Percentiles rank a stretch among this genome's conserved stretches.
Conservation (phyloP, 2,113 vertebrate species). For the Propithecus coquereli region DNA sequence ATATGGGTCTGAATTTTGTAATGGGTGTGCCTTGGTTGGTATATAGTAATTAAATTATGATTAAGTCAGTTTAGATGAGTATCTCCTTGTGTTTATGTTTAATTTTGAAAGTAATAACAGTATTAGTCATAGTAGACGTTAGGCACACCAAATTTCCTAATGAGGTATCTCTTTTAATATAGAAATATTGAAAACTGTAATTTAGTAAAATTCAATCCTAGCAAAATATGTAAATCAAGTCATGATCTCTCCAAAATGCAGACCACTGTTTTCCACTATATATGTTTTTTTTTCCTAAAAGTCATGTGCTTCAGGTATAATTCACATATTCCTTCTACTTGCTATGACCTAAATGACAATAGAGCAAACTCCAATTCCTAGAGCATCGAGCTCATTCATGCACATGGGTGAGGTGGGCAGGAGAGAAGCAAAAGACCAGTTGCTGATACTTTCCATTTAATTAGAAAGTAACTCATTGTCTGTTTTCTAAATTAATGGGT, state of each 20-base stretch:
- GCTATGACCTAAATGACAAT: neutral
- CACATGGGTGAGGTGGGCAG: neutral
- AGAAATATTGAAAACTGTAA: conserved; percentile 47
- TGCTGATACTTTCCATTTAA: neutral
- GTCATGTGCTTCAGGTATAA: neutral
- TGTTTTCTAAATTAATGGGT: neutral
- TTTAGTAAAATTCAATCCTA: conserved; percentile 35
- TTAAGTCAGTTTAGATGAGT: conserved; percentile 68
- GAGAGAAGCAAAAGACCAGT: neutral
- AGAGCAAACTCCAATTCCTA: neutral
- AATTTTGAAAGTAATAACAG: conserved; percentile 40
- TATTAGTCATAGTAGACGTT: conserved; percentile 50
- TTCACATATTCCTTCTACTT: neutral
- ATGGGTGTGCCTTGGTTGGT: conserved; percentile 24
- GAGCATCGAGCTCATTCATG: neutral
- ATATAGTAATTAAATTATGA: conserved; percentile 66
- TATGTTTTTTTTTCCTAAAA: neutral
- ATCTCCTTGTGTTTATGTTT: conserved; percentile 58
- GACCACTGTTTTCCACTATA: neutral
- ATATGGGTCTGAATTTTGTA: conserved; percentile 49
- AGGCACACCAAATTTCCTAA: conserved; percentile 47
- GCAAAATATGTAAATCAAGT: conserved; percentile 41
- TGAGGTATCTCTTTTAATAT: conserved; percentile 45
- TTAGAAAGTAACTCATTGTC: neutral
- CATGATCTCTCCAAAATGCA: conserved; percentile 18